phyloP scores from a whole-genome alignment of 1,140 invertebrate genomes.

The Thaumetopoea pityocampa region DNA sequence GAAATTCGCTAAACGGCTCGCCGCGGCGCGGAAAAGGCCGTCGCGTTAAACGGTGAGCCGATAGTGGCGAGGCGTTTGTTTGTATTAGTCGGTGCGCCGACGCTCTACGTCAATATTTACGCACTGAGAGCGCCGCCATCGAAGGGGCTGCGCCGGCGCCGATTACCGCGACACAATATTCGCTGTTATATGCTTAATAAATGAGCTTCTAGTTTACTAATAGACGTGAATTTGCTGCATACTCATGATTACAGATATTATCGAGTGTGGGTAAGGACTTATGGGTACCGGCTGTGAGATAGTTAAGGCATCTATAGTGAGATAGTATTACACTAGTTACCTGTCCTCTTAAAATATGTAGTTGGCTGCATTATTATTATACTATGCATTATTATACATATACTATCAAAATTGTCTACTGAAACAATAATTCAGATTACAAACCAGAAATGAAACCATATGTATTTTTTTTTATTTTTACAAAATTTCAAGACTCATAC shows the following conservation, averaged over 20 bases:
- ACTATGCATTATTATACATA: too few species aligned
- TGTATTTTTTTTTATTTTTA: too few species aligned
- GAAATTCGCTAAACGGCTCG: constrained; percentile 74
- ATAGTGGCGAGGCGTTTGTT: constrained; percentile 69
- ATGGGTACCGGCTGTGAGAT: not conserved
- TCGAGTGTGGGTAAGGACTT: constrained; percentile 4
- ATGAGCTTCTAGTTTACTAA: constrained; percentile 39
- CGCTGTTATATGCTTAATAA: constrained; percentile 40
- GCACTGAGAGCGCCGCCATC: constrained; percentile 36
- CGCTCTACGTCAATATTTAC: constrained; percentile 51
- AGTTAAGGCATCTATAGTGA: too few species aligned
- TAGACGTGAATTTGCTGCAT: constrained; percentile 21
- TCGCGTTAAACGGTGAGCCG: constrained; percentile 68
- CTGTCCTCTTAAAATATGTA: too few species aligned
- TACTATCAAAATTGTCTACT: too few species aligned
- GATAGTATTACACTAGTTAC: too few species aligned
- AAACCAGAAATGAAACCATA: too few species aligned
- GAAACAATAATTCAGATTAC: too few species aligned
- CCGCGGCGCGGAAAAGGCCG: constrained; percentile 67
- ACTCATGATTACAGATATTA: constrained; percentile 4
- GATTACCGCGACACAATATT: constrained; percentile 39
- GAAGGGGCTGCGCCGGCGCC: constrained; percentile 23
- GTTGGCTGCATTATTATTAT: too few species aligned
- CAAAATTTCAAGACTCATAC: too few species aligned
- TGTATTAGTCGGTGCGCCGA: constrained; percentile 46